Conservation (phyloP, 2,797 vertebrate genomes). For the Bucorvus abyssinicus region DNA sequence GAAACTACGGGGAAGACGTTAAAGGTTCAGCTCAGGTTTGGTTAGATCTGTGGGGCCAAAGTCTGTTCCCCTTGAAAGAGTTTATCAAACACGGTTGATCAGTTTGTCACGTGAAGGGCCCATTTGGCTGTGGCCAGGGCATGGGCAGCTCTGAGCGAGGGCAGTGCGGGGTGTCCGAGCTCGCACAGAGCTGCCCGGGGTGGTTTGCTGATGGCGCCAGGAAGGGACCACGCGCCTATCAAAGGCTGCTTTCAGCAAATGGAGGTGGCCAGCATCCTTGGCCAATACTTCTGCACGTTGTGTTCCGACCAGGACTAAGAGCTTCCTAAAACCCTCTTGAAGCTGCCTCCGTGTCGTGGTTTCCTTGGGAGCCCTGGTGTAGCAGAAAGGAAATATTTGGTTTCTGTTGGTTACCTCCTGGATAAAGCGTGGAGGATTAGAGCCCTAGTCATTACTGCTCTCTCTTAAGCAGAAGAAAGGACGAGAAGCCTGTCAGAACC, state of each 20-base stretch:
- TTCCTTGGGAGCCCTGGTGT: not conserved
- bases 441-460: not conserved
- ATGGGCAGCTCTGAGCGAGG: not conserved
- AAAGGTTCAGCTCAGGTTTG: not conserved
- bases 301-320: not conserved
- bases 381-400: not conserved
- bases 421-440: not conserved
- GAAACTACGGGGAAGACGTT: not conserved
- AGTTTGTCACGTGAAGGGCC: not conserved
- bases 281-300: rapidly evolving
- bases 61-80: not conserved
- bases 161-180: not conserved
- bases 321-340: not conserved
- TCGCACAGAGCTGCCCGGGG: too few relatives aligned
- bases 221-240: rapidly evolving
- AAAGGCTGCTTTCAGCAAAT: too few relatives aligned
- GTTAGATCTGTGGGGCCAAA: too few relatives aligned
- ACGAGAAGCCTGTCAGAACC: not conserved
- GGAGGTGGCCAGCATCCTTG: not conserved
- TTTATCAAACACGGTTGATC: not conserved
- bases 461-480: constrained; percentile 18
- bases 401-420: not conserved
- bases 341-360: not conserved
- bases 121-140: not conserved
- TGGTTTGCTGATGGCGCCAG: too few relatives aligned